phyloP scores from a whole-genome alignment of 2,113 vertebrate genomes.

The Genyomyrus donnyi region DNA sequence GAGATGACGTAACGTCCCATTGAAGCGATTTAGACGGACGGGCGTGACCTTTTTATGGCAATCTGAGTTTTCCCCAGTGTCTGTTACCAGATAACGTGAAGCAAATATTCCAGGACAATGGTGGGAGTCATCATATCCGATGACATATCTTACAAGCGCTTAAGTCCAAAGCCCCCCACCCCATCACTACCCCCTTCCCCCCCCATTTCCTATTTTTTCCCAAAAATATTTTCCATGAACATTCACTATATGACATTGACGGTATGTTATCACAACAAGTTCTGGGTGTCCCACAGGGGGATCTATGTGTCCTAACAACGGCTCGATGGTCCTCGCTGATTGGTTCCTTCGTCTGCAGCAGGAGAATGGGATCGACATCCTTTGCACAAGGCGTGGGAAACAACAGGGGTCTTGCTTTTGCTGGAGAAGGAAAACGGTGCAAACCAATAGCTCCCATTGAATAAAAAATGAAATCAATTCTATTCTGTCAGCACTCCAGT shows the following conservation, averaged over 20 bases:
- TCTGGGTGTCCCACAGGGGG: not conserved
- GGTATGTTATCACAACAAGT: conserved; percentile 8
- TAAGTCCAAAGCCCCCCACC: not conserved
- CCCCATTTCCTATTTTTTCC: not conserved
- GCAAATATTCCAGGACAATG: not conserved
- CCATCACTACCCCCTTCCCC: not conserved
- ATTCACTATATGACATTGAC: not conserved
- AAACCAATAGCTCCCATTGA: not conserved
- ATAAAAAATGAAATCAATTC: not conserved
- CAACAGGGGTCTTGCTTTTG: not conserved
- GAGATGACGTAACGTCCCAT: not conserved
- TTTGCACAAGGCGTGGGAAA: conserved; percentile 17
- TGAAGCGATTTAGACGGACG: not conserved
- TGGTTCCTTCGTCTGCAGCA: not conserved
- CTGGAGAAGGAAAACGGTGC: not conserved
- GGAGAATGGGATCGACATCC: not conserved
- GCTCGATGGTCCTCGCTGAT: not conserved
- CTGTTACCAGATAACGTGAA: not conserved
- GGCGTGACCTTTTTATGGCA: not conserved
- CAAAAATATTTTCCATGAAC: conserved; percentile 9
- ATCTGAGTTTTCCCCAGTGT: not conserved
- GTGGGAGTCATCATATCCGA: not conserved
- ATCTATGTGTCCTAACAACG: not conserved
- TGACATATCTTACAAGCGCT: not conserved
- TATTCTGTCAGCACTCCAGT: not conserved